Evolutionary conservation across 2,797 vertebrate genomes (phyloP).

Genomic region (Heterohyrax brucei): DNA sequence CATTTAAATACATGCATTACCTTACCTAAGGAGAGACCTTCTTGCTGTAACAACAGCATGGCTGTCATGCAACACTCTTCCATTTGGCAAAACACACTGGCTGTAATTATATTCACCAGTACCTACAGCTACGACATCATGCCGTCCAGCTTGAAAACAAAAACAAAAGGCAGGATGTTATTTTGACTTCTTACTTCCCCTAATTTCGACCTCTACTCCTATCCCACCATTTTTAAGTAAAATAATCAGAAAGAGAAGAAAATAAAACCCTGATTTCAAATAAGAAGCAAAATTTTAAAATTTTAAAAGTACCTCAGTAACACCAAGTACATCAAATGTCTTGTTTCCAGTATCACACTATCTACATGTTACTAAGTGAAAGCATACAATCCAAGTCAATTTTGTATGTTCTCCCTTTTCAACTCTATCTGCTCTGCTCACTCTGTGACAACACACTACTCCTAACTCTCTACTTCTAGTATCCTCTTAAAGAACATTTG

Average conservation of each 20-base stretch:
- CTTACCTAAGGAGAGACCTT: constrained; percentile 96
- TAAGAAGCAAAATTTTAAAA: constrained; percentile 4
- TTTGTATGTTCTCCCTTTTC: no score
- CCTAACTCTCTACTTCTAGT: no score
- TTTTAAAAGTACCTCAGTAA: background rate
- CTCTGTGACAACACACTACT: no score
- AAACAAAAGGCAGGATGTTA: constrained; percentile 52
- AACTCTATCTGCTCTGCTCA: no score
- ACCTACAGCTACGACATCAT: constrained; percentile 95
- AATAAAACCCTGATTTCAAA: constrained; percentile 26
- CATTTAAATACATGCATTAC: background rate
- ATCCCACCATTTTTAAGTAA: constrained; percentile 44
- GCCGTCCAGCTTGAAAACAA: constrained; percentile 87
- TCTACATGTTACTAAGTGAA: no score
- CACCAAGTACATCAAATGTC: background rate
- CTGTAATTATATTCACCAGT: constrained; percentile 95
- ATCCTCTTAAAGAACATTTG: no score
- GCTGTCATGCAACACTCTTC: constrained; percentile 95
- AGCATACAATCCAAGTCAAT: no score
- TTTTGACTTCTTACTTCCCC: background rate
- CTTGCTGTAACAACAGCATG: constrained; percentile 95
- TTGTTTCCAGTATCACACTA: background rate
- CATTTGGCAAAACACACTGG: constrained; percentile 88
- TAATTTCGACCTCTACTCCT: background rate
- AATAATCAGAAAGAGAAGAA: background rate